Base-by-base conservation (phyloP, 2,888 invertebrate genomes). In the Orchestes rusci region DNA sequence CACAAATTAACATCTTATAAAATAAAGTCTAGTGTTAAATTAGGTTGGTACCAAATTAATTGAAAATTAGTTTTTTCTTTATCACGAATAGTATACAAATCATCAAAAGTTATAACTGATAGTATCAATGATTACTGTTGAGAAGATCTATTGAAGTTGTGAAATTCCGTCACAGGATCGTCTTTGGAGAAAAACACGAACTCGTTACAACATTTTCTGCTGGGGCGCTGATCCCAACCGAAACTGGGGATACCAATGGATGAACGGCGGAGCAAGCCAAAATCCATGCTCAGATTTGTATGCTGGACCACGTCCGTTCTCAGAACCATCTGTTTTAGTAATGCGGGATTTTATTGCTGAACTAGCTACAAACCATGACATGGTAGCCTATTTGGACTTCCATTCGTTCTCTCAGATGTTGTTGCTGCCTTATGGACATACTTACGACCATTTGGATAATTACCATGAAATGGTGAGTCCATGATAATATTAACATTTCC, bases 191-290 rank as follows among this genome's bases (percentile, higher is more conserved):
- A 84, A 84, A 59, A 83, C 80, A 8, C 67, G 77, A 35, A 72
- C 64, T 43, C 68, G 67, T 45, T 72, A 71, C 23, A 72, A 67
- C n/a, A 36, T 37, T 0, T 57, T 63, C 15, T 76, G 81, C 53
- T 62, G 64, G 44, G 88, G 88, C 3, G 76, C 78, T 0, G 87
- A 88, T 64, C 76, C 83, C 1, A 88, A 88, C 61, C 74, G 87
- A 46, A 88, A 88, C 62, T 88, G 82, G 80, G 79, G 73, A 47
- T 77, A 72, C 58, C 74, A 76, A 50, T 84, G 83, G 82, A 72
- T 75, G 50, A 71, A 71, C 13, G 70, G 72, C 16, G 82, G 58
- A 7, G 67, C 78, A 1, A 79, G 76, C 51, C 60, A 50, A 1
- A 56, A 70, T 35, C 73, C 80, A 1, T 79, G 84, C 52, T 59